These are phyloP conservation scores for Torymus tubicola DNA, from an alignment of 2,888 invertebrate genomes.

Conservation along the genomic window DNA sequence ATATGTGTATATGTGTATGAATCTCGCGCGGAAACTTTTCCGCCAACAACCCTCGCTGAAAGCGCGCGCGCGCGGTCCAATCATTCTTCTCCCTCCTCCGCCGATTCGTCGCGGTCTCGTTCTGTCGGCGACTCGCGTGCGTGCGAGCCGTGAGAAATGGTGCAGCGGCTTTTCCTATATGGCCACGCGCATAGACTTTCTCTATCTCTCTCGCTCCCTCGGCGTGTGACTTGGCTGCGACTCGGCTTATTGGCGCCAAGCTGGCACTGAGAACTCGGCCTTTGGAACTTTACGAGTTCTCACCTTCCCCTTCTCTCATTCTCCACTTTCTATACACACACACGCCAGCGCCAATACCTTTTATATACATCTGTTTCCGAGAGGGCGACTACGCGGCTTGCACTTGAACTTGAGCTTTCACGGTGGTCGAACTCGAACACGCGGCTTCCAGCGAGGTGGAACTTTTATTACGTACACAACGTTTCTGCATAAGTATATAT, in stretches of 20 bases:
- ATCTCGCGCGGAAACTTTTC: neutral
- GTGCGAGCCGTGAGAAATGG: slow-evolving; percentile 1
- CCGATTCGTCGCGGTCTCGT: slow-evolving; percentile 33
- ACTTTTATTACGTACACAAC: neutral
- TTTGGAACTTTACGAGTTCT: slow-evolving; percentile 31
- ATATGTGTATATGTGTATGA: neutral
- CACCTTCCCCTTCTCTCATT: neutral
- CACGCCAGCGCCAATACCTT: too few relatives aligned
- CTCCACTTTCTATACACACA: too few relatives aligned
- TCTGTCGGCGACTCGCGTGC: neutral
- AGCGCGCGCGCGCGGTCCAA: slow-evolving; percentile 1
- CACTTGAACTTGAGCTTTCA: slow-evolving; percentile 33
- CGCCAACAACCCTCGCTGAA: neutral
- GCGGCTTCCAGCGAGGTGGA: neutral
- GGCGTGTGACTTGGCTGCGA: neutral
- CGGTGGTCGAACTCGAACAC: neutral
- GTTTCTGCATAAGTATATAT: too few relatives aligned
- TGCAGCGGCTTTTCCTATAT: neutral
- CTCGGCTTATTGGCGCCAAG: slow-evolving; percentile 23
- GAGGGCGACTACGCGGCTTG: neutral
- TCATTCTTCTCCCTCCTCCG: neutral
- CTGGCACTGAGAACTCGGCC: slow-evolving; percentile 19
- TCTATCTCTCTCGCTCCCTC: neutral
- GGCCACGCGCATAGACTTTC: neutral
- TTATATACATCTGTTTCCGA: neutral